Evolutionary conservation across 2,113 vertebrate genomes (phyloP), one percentile per base, ranked within the genome.

Genomic region (Nestor notabilis): DNA sequence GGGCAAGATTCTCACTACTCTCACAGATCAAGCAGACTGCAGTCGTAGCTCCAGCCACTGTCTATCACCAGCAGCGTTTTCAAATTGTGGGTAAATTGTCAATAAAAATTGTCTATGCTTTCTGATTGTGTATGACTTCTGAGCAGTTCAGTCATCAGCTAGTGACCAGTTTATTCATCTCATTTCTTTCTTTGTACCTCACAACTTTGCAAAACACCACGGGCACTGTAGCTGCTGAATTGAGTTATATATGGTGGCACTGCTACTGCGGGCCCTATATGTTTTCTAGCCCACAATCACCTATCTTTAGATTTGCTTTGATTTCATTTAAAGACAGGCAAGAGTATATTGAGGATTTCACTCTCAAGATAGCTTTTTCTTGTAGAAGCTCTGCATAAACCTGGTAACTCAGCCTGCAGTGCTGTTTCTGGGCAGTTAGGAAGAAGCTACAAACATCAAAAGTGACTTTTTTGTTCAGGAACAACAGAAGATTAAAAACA

Each of bases 1-100:
- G 65, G 95, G 95, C 96, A 87, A 97, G 84, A 89, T 97, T 96
- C 89, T 89, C 84, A 79, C 87, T 94, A 71, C 46, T 93, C 66
- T 93, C 53, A 41, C 87, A 93, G 94, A 94, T 91, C 52, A 87
- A 82, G 50, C 18, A 13, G 77, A 82, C 95, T 96, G 83, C 87
- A 84, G 77, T 71, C 83, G 64, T 91, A 3, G 47, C 78, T 94
- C 43, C 74, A 96, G 89, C 84, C 91, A 91, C 91, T 68, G 88
- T 93, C 80, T 91, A 87, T 92, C 86, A 94, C 96, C 93, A 94
- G 89, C 81, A 95, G 95, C 33, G 3, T 84, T 94, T 87, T 96
- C 87, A 91, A 87, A 89, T 83, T 69, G 80, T 79, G 84, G 91
- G 84, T 91, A 82, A 93, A 95, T 71, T 96, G 94, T 96, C 94